Evolutionary conservation across 64 coral and sea anemone species (phyloP).

Genomic region (Hydrozoanthus tunicans): DNA sequence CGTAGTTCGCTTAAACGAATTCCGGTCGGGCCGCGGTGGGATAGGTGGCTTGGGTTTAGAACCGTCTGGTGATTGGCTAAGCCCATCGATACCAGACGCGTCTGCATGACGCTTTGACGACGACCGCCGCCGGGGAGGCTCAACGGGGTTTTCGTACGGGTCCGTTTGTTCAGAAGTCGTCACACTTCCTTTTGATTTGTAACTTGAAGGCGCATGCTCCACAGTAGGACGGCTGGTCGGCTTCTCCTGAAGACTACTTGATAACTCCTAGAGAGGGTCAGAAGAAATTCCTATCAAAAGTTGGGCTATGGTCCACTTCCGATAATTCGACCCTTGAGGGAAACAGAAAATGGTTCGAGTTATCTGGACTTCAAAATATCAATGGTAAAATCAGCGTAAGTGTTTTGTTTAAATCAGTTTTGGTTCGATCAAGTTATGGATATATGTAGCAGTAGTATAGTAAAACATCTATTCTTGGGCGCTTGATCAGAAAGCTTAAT

Average conservation of each 20-base stretch:
- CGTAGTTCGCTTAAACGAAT: slow-evolving; percentile 9
- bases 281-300: no score
- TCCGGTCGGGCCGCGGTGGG: slow-evolving; percentile 28
- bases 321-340: background rate
- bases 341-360: background rate
- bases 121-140: slow-evolving; percentile 15
- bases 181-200: slow-evolving; percentile 24
- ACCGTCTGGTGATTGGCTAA: slow-evolving; percentile 6
- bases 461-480: no score
- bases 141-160: slow-evolving; percentile 1
- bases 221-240: background rate
- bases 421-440: no score
- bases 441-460: no score
- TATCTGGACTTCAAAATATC: no score
- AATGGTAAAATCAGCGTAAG: no score
- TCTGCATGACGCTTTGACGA: slow-evolving; percentile 40
- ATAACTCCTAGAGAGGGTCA: slow-evolving; percentile 5
- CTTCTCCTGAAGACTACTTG: background rate
- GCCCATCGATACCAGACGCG: background rate
- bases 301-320: no score
- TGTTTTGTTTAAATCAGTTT: no score
- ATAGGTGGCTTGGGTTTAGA: slow-evolving; percentile 24
- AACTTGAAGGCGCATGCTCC: slow-evolving; percentile 22
- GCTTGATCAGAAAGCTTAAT: no score
- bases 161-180: slow-evolving; percentile 26